Evolutionary conservation across 2,888 invertebrate genomes (phyloP), one percentile per base, ranked within the genome.

Genomic region (Camptogramma bilineatum): DNA sequence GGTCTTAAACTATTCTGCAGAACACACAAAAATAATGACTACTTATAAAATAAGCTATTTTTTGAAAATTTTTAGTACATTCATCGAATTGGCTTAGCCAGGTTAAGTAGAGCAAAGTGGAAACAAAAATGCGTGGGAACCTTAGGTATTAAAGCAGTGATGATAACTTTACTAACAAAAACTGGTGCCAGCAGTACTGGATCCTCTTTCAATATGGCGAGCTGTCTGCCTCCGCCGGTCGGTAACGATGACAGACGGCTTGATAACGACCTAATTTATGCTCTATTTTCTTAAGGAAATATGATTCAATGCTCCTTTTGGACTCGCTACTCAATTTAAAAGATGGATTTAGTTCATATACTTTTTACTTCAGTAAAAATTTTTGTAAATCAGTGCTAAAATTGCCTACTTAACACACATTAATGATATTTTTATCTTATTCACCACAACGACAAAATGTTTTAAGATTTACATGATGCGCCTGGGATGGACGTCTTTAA

Each of bases 201-300:
- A 47, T 62, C 51, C 51, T 62, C 28, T 56, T 65, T 64, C 48
- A 66, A 68, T 52, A 68, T 59, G 66, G 63, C 28, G 28, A 55
- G 21, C 31, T 48, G 47, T 55, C 34, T 61, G 56, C 62, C 62
- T 51, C 50, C 57, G 54, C 57, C 62, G 24, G 53, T 44, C 50
- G 34, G 55, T 60, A 58, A 60, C 63, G 67, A 62, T 65, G 64
- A 69, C 69, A 60, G 64, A 61, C 64, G 60, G 57, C 47, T 50
- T 21, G 64, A 64, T 62, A 57, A 62, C 59, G 58, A 42, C 47
- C 54, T 60, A 50, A 64, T 62, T 65, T 57, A 65, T 51, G 47
- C 44, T 52, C 34, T 56, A 48, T 61, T 44, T 60, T 64, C 42
- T 52, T 9, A 56, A 9, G 42, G 47, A 52, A 56, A 56, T 56